These are phyloP conservation scores for Stenoptilia bipunctidactyla DNA, from an alignment of 2,888 invertebrate species.

Conservation along the genomic window DNA sequence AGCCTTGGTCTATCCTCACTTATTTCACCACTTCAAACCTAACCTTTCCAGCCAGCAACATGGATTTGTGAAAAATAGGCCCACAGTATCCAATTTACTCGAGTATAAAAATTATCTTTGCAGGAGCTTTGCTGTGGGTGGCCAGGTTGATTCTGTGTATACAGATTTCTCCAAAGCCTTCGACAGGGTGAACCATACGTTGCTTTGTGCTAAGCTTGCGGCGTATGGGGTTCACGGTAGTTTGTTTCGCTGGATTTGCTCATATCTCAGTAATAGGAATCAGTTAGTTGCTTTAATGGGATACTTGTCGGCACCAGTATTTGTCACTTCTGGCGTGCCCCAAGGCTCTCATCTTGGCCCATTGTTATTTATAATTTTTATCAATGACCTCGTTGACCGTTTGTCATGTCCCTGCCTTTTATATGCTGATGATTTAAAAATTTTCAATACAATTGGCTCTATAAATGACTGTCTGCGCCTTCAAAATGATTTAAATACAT, in stretches of 20 bases:
- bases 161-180: conserved; percentile 10
- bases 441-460: not conserved
- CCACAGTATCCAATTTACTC: conserved; percentile 5
- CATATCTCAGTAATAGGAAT: conserved; percentile 4
- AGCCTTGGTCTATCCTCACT: conserved; percentile 4
- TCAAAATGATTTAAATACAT: not conserved
- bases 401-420: not conserved
- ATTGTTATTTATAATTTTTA: conserved; percentile 4
- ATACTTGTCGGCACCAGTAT: not conserved
- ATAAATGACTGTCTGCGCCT: not conserved
- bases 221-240: conserved; percentile 4
- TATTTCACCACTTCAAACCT: conserved; percentile 7
- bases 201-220: conserved; percentile 4
- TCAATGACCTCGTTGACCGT: conserved; percentile 2
- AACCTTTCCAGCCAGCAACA: conserved; percentile 5
- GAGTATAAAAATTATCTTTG: conserved; percentile 3
- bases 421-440: conserved; percentile 7
- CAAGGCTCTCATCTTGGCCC: conserved; percentile 9
- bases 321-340: not conserved
- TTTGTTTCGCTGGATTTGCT: conserved; percentile 4
- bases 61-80: conserved; percentile 7
- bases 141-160: conserved; percentile 9
- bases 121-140: not conserved
- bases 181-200: conserved; percentile 6
- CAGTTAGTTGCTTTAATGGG: conserved; percentile 7